These are phyloP conservation scores for Nipponacmea schrenckii DNA, from an alignment of 2,888 invertebrate genomes.

Conservation along the genomic window DNA sequence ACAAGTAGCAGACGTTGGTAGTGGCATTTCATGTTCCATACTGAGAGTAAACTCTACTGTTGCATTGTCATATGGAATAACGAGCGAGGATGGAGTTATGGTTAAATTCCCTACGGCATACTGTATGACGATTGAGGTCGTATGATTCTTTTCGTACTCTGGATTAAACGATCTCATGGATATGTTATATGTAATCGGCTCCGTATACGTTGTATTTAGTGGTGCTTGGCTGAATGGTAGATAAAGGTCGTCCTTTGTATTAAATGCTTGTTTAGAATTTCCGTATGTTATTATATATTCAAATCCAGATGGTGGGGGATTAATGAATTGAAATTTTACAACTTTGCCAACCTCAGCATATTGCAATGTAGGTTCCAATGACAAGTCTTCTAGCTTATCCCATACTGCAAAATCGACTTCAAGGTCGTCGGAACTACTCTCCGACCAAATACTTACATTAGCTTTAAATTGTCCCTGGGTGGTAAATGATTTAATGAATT, in stretches of 20 bases:
- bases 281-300: constrained; percentile 9
- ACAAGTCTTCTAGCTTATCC: constrained; percentile 1
- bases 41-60: background rate
- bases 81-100: background rate
- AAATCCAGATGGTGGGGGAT: background rate
- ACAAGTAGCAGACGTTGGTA: background rate
- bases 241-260: background rate
- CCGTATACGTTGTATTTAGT: background rate
- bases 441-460: background rate
- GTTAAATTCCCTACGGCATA: background rate
- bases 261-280: background rate
- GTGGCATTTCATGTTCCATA: background rate
- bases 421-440: background rate
- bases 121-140: background rate
- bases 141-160: background rate
- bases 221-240: background rate
- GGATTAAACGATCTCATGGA: background rate
- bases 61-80: background rate
- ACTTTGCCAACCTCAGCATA: constrained; percentile 1
- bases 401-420: background rate
- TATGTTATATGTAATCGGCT: constrained; percentile 1
- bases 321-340: background rate
- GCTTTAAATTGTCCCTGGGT: constrained; percentile 1
- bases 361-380: background rate
- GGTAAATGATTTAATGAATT: background rate